Evolutionary conservation across 2,888 invertebrate species (phyloP).

Genomic region (Congeria kusceri): DNA sequence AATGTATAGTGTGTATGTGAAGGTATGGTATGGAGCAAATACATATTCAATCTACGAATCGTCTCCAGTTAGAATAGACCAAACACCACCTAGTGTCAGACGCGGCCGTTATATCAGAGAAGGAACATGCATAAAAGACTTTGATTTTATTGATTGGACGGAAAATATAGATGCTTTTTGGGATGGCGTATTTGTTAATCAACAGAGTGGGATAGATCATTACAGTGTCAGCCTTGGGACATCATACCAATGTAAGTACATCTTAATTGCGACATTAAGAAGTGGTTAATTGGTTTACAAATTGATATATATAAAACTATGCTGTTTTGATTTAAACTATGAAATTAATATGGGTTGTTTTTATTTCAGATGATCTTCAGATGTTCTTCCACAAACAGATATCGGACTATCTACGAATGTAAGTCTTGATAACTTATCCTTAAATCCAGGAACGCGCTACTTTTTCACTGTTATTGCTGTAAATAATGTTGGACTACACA

Average conservation of each 20-base stretch:
- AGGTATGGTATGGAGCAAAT: constrained; percentile 56
- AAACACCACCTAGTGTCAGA: constrained; percentile 57
- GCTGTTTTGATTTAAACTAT: not conserved
- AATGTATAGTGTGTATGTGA: constrained; percentile 49
- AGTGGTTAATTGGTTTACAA: not conserved
- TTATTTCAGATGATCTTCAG: constrained; percentile 8
- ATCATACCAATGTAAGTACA: constrained; percentile 33
- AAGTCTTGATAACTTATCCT: not conserved
- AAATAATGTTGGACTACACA: constrained; percentile 3
- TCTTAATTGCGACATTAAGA: too few relatives aligned
- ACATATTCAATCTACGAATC: constrained; percentile 46
- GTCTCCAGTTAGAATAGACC: constrained; percentile 56
- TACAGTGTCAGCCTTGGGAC: constrained; percentile 49
- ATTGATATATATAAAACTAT: not conserved
- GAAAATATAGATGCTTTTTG: constrained; percentile 65
- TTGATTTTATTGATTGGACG: constrained; percentile 62
- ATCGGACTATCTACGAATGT: not conserved
- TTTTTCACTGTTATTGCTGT: constrained; percentile 4
- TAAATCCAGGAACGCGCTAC: not conserved
- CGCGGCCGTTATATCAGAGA: constrained; percentile 61
- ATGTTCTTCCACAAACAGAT: not conserved
- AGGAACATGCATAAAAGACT: constrained; percentile 59
- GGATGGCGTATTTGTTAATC: constrained; percentile 55
- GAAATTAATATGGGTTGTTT: too few relatives aligned
- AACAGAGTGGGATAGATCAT: constrained; percentile 29